These are phyloP conservation scores for Bimastos eiseni DNA, from an alignment of 2,888 invertebrate species.

Conservation along the genomic window DNA sequence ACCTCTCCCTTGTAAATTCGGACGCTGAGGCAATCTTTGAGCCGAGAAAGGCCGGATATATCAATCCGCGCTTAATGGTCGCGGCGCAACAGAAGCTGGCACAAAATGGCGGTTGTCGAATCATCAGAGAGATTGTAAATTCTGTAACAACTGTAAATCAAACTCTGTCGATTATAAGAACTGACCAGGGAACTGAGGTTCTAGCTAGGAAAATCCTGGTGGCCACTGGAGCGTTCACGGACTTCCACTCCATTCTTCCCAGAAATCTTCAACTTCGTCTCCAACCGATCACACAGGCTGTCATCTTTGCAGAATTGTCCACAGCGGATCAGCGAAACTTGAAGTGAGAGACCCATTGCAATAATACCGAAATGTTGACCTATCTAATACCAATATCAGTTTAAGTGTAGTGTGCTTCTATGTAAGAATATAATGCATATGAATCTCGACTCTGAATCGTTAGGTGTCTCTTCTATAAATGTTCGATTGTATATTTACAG, in stretches of 20 bases:
- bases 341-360: background rate
- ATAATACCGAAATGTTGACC: background rate
- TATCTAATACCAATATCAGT: background rate
- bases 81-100: conserved; percentile 19
- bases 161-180: background rate
- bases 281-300: conserved; percentile 16
- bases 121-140: conserved; percentile 21
- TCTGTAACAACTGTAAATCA: background rate
- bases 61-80: conserved; percentile 26
- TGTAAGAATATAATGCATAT: too few relatives aligned
- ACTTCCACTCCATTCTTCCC: conserved; percentile 16
- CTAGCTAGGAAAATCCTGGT: conserved; percentile 27
- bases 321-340: background rate
- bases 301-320: conserved; percentile 25
- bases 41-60: conserved; percentile 23
- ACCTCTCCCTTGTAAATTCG: background rate
- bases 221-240: conserved; percentile 30
- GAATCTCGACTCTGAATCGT: too few relatives aligned
- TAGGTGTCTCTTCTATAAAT: too few relatives aligned
- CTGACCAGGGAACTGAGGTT: background rate
- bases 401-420: too few relatives aligned
- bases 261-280: background rate
- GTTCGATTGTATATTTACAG: too few relatives aligned
- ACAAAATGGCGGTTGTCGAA: conserved; percentile 17
- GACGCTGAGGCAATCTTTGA: conserved; percentile 20